Evolutionary conservation across 2,113 vertebrate species (phyloP), one percentile per base, ranked within the genome.

Genomic region (Prunella fulvescens): DNA sequence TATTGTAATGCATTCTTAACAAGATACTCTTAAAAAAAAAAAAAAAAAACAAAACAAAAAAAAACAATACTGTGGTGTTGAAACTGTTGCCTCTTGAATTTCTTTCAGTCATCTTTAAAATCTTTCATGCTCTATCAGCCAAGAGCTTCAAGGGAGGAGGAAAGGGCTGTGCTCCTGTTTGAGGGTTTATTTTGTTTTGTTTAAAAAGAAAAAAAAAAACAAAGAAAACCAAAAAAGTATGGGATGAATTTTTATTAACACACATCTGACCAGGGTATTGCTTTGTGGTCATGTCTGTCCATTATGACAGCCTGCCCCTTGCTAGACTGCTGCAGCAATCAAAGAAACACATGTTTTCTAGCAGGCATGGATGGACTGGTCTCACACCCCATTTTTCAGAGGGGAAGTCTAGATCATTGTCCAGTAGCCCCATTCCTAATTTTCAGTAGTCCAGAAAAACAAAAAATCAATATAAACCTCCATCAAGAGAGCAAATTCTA

Each of bases 61-160:
- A n/a, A n/a, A n/a, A 37, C 37, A 37, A 37, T 37, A 37, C 37
- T 37, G 37, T 37, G 60, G 51, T 94, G 69, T 82, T 92, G 81
- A 53, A 91, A 85, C 57, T 79, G 25, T 57, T 91, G 76, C 44
- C 33, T 93, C 50, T 88, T 93, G 31, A 78, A 83, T 76, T 92
- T 83, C 61, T 93, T 93, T 86, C 85, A 88, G 64, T 3, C 8
- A 17, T 74, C 56, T 61, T 95, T 70, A 64, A 92, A 94, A 70
- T n/a, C 40, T 19, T 12, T 56, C 65, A 45, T 62, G 40, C 3
- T 80, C 31, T 53, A 25, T 50, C 64, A 80, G 88, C 73, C 91
- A 93, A 51, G 85, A 72, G 19, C 42, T 95, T 79, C 33, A 47
- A 85, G 61, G 19, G 45, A 94, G 19, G 53, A 90, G 2, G 39